A percentile compares a stretch with the other conserved stretches of the same genome.
Evolutionary conservation across 2,888 invertebrate genomes (phyloP).

Genomic region (Vandiemenella viatica): DNA sequence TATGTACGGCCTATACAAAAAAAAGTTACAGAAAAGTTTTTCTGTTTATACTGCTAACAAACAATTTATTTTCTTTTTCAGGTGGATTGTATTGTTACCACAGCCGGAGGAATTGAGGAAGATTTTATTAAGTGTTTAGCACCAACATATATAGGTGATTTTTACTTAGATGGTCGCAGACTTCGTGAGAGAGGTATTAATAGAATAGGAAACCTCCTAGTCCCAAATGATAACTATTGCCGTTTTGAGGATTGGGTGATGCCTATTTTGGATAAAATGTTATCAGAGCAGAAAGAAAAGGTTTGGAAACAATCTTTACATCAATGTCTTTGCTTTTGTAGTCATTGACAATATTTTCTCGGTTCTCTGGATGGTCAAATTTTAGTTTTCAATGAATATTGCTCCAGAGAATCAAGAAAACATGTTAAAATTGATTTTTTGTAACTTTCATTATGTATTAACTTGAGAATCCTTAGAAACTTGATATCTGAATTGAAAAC

Average conservation of each 20-base stretch:
- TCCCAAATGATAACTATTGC: constrained; percentile 97
- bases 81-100: constrained; percentile 92
- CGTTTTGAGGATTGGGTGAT: constrained; percentile 94
- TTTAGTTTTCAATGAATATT: too few relatives aligned
- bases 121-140: constrained; percentile 97
- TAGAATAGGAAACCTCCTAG: constrained; percentile 81
- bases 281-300: constrained; percentile 67
- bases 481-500: too few relatives aligned
- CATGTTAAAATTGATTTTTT: too few relatives aligned
- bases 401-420: too few relatives aligned
- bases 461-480: too few relatives aligned
- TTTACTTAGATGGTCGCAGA: constrained; percentile 61
- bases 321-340: too few relatives aligned
- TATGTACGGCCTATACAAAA: too few relatives aligned
- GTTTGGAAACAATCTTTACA: constrained; percentile 19
- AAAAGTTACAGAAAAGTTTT: too few relatives aligned
- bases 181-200: constrained; percentile 79
- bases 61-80: constrained; percentile 23
- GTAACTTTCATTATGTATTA: too few relatives aligned
- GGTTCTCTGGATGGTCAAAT: too few relatives aligned
- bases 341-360: too few relatives aligned
- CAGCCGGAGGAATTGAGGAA: constrained; percentile 96
- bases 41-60: too few relatives aligned
- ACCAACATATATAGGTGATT: constrained; percentile 86
- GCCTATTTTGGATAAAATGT: constrained; percentile 81